Conservation (phyloP, 2,113 vertebrate genomes). For the Emydocephalus ijimae region DNA sequence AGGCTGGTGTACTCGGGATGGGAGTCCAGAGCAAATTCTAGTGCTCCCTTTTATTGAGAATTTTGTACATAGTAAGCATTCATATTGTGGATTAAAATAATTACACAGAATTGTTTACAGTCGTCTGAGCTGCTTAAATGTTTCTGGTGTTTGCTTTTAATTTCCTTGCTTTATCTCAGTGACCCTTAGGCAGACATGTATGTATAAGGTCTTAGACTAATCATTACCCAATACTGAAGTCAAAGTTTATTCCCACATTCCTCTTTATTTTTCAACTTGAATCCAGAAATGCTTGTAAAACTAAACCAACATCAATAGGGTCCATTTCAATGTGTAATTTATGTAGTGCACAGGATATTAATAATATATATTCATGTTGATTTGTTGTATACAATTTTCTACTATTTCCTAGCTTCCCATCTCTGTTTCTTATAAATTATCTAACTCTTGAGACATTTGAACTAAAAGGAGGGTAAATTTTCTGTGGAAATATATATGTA, state of each 20-base stretch:
- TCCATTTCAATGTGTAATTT: neutral
- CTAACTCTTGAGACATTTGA: neutral
- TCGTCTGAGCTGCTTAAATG: no score
- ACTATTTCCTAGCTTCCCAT: neutral
- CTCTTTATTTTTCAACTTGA: neutral
- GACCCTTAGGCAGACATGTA: no score
- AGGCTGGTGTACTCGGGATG: no score
- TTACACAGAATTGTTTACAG: no score
- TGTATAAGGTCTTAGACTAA: no score
- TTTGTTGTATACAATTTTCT: neutral
- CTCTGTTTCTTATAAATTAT: neutral
- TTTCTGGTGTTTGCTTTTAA: no score
- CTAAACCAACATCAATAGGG: neutral
- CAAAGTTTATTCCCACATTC: neutral
- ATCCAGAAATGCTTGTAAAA: neutral
- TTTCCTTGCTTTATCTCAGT: no score
- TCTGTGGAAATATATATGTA: neutral
- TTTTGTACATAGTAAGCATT: no score
- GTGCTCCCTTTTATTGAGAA: no score
- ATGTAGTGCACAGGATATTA: neutral
- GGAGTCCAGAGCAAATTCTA: no score
- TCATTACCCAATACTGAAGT: no score
- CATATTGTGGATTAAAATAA: no score
- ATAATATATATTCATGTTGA: neutral
- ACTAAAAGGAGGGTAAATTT: neutral